Percentiles rank a stretch among this genome's conserved stretches.
Conservation (phyloP, 2,888 invertebrate genomes). For the Acanthoscelides obtectus region DNA sequence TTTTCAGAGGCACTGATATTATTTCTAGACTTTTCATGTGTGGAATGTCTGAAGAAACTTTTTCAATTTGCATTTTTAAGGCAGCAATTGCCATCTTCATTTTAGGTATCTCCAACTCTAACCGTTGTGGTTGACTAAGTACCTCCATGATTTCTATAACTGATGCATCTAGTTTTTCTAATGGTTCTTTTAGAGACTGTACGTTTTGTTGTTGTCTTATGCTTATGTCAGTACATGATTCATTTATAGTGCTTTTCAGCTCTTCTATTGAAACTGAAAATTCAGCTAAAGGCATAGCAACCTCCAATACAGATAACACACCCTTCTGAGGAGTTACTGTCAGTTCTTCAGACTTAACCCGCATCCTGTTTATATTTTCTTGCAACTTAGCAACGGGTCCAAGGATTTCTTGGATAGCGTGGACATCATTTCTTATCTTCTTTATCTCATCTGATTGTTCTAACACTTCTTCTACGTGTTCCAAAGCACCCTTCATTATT, state of each 20-base stretch:
- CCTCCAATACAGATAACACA: slow-evolving; percentile 21
- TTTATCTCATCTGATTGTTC: slow-evolving; percentile 1
- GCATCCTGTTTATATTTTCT: slow-evolving; percentile 16
- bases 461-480: slow-evolving; percentile 12
- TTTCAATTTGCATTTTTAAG: background rate
- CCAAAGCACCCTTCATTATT: slow-evolving; percentile 6
- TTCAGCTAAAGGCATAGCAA: slow-evolving; percentile 11
- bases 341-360: slow-evolving; percentile 12
- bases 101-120: slow-evolving; percentile 18
- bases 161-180: slow-evolving; percentile 15
- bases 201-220: slow-evolving; percentile 1
- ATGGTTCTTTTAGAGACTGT: slow-evolving; percentile 7
- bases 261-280: slow-evolving; percentile 2
- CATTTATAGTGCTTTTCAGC: background rate
- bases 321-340: slow-evolving; percentile 23
- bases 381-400: slow-evolving; percentile 7
- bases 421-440: background rate
- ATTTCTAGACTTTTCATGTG: background rate
- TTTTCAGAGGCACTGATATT: background rate
- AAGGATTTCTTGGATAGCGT: slow-evolving; percentile 6
- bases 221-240: slow-evolving; percentile 2
- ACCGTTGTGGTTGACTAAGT: slow-evolving; percentile 13
- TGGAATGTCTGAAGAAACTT: background rate
- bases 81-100: slow-evolving; percentile 4
- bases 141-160: slow-evolving; percentile 4